These are phyloP conservation scores for Falco rusticolus DNA, from an alignment of 2,797 vertebrate species.

Conservation along the genomic window DNA sequence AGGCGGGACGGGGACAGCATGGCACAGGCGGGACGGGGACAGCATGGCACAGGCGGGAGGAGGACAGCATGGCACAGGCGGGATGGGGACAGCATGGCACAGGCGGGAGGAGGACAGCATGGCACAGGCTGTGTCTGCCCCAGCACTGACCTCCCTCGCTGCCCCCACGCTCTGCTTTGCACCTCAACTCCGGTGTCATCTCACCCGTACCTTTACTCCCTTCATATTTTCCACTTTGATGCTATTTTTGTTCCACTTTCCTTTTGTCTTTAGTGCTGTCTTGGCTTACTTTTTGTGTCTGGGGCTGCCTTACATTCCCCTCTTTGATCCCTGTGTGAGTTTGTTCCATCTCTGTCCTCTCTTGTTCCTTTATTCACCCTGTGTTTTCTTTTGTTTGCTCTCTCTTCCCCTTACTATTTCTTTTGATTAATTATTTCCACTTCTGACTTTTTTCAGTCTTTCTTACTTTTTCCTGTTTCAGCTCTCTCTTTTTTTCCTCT, in stretches of 20 bases:
- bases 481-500: neutral
- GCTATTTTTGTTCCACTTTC: neutral
- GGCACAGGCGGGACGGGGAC: too few species aligned
- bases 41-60: neutral
- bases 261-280: neutral
- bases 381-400: constrained; percentile 1
- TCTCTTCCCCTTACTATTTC: neutral
- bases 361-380: neutral
- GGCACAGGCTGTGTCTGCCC: neutral
- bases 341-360: neutral
- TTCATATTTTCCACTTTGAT: neutral
- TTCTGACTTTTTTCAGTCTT: neutral
- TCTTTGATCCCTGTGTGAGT: constrained; percentile 3
- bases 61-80: neutral
- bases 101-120: too few species aligned
- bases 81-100: too few species aligned
- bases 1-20: too few species aligned
- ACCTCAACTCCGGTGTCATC: accelerated
- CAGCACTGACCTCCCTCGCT: accelerated
- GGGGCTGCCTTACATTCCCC: neutral
- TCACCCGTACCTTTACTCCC: neutral
- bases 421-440: constrained; percentile 41
- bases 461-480: neutral
- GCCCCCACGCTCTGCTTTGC: neutral
- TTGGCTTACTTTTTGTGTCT: neutral